phyloP scores from a whole-genome alignment of 23 tunicate genomes.

The Halocynthia roretzi region DNA sequence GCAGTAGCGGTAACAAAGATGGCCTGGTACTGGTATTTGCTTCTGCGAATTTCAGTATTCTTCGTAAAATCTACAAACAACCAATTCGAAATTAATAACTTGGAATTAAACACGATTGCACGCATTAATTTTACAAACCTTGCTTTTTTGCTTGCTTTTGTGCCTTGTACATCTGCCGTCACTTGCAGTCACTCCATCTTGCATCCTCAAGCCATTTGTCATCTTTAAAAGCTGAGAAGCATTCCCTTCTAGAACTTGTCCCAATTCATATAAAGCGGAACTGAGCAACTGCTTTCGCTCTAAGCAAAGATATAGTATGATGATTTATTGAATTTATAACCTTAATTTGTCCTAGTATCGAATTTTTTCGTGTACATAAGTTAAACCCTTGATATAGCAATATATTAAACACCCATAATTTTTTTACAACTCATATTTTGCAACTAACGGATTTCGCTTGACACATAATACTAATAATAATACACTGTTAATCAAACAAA shows the following conservation, averaged over 20 bases:
- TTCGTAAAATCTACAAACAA: background rate
- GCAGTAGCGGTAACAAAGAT: slow-evolving; percentile 17
- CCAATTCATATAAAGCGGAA: slow-evolving; percentile 62
- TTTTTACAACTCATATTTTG: too few relatives aligned
- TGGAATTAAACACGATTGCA: background rate
- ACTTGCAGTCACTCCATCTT: background rate
- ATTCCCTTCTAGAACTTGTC: slow-evolving; percentile 31
- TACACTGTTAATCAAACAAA: too few relatives aligned
- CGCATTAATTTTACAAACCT: background rate
- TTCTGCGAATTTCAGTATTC: slow-evolving; percentile 14
- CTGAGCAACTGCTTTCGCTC: slow-evolving; percentile 34
- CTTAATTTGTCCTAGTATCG: background rate
- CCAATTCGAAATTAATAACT: background rate
- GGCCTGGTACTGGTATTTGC: background rate
- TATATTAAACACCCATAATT: too few relatives aligned
- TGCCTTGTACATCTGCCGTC: slow-evolving; percentile 65
- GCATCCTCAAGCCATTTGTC: slow-evolving; percentile 8
- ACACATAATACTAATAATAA: too few relatives aligned
- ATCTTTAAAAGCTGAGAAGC: slow-evolving; percentile 33
- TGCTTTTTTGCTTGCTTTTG: slow-evolving; percentile 60
- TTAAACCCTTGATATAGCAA: too few relatives aligned
- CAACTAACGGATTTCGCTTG: too few relatives aligned
- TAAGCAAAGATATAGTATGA: background rate
- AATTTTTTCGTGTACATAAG: background rate
- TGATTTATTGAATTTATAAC: background rate